Evolutionary conservation across 2,113 vertebrate genomes (phyloP), one percentile per base, ranked within the genome.

Genomic region (Cyrtonyx montezumae): DNA sequence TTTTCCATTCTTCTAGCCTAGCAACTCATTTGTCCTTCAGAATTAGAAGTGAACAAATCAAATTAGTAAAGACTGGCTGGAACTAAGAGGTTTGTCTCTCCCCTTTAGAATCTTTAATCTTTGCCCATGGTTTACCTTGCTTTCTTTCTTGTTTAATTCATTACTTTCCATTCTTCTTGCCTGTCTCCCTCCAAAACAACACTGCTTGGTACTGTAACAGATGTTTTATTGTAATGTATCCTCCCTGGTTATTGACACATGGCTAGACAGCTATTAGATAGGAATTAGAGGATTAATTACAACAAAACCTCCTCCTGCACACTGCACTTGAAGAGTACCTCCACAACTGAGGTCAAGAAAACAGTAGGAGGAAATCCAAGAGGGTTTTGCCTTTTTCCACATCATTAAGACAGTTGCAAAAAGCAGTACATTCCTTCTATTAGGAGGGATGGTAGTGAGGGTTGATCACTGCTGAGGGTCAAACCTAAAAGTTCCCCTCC

Each of bases 211-310:
- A 61, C 26, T 55, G 70, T 91, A 71, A 74, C 46, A 94, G 67
- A 62, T 87, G 69, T 53, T 87, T 83, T 82, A 56, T 61, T 80
- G 56, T 68, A 56, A 8, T 45, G 7, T 51, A 71, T 68, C 65
- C 40, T 59, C 43, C 89, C 83, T 87, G 43, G 80, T 83, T 92
- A 92, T 91, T 96, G 95, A 94, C 79, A 90, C 68, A 61, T 42
- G 79, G 65, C 82, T 94, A 91, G 79, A 85, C 55, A 88, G 79
- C 91, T 85, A 90, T 94, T 94, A 92, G 79, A 88, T 83, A 90
- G 61, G 30, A 96, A 92, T 91, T 91, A 75, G 43, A 91, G 20
- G 45, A 89, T 85, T 96, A 95, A 95, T 95, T 70, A 82, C 71
- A 87, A 21, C 23, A 4, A 49, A 87, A 59, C 17, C 76, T 83